Percentiles rank a stretch among this genome's conserved stretches.
phyloP scores from a whole-genome alignment of 92 coral and sea anemone species.

The Epizoanthus scotinus region DNA sequence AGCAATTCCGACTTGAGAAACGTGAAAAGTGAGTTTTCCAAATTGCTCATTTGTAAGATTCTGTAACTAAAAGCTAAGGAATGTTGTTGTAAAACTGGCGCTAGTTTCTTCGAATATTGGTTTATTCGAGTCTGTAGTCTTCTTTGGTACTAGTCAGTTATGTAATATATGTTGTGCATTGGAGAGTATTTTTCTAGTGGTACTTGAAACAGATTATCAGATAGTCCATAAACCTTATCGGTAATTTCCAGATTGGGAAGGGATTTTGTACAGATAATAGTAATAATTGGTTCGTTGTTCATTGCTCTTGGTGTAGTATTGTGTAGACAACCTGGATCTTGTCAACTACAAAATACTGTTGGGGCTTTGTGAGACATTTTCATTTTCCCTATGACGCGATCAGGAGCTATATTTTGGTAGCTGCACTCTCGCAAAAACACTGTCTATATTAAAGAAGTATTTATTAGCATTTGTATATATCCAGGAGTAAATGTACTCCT shows the following conservation, averaged over 20 bases:
- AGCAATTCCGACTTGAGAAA: too few species aligned
- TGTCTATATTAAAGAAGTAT: background rate
- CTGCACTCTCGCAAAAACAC: background rate
- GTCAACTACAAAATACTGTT: background rate
- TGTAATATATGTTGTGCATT: too few species aligned
- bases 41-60: too few species aligned
- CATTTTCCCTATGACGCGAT: background rate
- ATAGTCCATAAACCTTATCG: background rate
- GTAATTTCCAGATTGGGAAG: background rate
- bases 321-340: background rate
- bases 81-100: too few species aligned
- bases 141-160: too few species aligned
- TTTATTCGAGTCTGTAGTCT: too few species aligned
- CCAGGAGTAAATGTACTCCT: background rate
- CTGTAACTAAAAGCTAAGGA: too few species aligned
- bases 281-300: background rate
- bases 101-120: too few species aligned
- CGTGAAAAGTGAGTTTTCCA: too few species aligned
- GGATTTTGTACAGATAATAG: background rate
- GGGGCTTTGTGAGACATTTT: too few species aligned
- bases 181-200: too few species aligned
- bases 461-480: constrained; percentile 41
- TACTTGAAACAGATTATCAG: too few species aligned
- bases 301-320: background rate
- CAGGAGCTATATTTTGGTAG: background rate